Evolutionary conservation across 2,888 invertebrate species (phyloP).

Genomic region (Geophilus truncorum): DNA sequence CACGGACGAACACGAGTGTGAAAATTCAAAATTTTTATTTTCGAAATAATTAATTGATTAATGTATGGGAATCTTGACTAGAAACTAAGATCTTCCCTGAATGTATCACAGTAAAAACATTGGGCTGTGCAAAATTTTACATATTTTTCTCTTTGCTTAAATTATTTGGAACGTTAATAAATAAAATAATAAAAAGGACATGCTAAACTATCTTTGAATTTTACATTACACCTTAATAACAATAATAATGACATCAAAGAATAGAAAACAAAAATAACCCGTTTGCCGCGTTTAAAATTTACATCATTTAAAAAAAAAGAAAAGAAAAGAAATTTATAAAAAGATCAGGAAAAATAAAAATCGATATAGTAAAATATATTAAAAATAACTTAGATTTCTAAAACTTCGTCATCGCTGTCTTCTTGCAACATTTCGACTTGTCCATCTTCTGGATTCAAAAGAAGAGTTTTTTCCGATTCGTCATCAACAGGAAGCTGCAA

Average conservation of each 20-base stretch:
- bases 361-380: neutral
- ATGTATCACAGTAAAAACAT: neutral
- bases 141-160: neutral
- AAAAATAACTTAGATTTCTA: neutral
- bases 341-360: neutral
- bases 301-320: neutral
- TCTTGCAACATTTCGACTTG: neutral
- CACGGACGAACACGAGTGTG: neutral
- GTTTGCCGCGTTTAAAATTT: neutral
- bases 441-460: neutral
- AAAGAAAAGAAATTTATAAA: too few relatives aligned
- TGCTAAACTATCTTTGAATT: too few relatives aligned
- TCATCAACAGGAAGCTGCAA: neutral
- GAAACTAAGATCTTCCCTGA: neutral
- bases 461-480: neutral
- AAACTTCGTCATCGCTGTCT: neutral
- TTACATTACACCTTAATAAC: too few relatives aligned
- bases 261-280: too few relatives aligned
- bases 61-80: neutral
- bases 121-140: neutral
- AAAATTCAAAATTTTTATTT: neutral
- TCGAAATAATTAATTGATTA: neutral
- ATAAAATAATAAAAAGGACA: too few relatives aligned
- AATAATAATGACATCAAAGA: too few relatives aligned
- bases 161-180: neutral